Evolutionary conservation across 2,797 vertebrate genomes (phyloP).

Genomic region (Sciurus carolinensis): DNA sequence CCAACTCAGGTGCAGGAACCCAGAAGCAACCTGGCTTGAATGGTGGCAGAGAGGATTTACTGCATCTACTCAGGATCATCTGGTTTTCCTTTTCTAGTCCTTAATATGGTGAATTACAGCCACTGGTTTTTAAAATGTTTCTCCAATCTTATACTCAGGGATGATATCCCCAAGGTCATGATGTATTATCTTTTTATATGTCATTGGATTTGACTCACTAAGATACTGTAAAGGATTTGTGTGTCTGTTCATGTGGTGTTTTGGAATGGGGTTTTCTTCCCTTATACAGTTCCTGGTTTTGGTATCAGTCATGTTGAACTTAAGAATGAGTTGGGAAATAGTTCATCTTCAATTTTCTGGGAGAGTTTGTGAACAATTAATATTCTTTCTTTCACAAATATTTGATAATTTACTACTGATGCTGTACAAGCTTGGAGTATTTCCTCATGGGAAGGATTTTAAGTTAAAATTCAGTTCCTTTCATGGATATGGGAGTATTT

Average conservation of each 20-base stretch:
- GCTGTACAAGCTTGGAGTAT: too few relatives aligned
- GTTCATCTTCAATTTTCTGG: too few relatives aligned
- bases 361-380: too few relatives aligned
- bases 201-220: not conserved
- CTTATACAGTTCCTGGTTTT: not conserved
- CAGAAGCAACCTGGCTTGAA: not conserved
- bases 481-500: too few relatives aligned
- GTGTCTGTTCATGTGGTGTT: not conserved
- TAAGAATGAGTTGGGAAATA: too few relatives aligned
- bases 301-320: too few relatives aligned
- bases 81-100: not conserved
- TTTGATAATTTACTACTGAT: too few relatives aligned
- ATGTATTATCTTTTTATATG: not conserved
- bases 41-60: not conserved
- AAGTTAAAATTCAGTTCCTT: too few relatives aligned
- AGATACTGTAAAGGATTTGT: constrained; percentile 22
- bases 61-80: not conserved
- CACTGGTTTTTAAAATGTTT: constrained; percentile 35
- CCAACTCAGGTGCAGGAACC: not conserved
- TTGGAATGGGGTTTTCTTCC: constrained; percentile 3
- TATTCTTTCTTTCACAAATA: too few relatives aligned
- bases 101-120: not conserved
- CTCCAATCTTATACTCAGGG: not conserved
- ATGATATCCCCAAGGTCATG: not conserved
- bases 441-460: too few relatives aligned